A percentile compares a stretch with the other conserved stretches of the same genome.
These are phyloP conservation scores for Pseudopipra pipra DNA, from an alignment of 2,113 vertebrate species.

Conservation along the genomic window DNA sequence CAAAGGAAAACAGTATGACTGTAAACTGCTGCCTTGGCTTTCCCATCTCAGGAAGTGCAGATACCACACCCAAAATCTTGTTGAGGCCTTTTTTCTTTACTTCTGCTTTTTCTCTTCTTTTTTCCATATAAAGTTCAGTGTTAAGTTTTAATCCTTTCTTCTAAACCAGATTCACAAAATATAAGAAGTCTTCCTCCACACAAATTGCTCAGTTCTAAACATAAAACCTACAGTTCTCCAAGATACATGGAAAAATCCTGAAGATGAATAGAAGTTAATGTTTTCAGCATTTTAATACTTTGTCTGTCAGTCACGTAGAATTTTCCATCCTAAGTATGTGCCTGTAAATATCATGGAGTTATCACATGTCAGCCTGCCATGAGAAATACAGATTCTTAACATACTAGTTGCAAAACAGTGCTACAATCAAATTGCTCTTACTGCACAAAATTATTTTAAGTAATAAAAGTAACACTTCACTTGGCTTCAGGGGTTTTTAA, in stretches of 20 bases:
- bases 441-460: background rate
- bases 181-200: background rate
- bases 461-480: background rate
- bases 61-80: conserved; percentile 34
- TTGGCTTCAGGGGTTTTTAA: background rate
- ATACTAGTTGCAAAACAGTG: background rate
- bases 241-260: background rate
- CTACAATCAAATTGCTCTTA: background rate
- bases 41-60: background rate
- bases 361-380: background rate
- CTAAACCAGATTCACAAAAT: background rate
- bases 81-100: background rate
- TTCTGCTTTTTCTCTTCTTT: conserved; percentile 50
- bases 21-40: conserved; percentile 8
- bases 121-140: background rate
- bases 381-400: background rate
- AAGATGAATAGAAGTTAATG: background rate
- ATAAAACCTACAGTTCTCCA: background rate
- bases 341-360: background rate
- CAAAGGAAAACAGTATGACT: background rate
- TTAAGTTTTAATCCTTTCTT: background rate
- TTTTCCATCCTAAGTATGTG: background rate
- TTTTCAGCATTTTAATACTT: background rate
- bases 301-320: background rate
- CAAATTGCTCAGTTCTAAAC: background rate